Base-by-base conservation (phyloP, 1,140 invertebrate genomes). In the Eurosta solidaginis region DNA sequence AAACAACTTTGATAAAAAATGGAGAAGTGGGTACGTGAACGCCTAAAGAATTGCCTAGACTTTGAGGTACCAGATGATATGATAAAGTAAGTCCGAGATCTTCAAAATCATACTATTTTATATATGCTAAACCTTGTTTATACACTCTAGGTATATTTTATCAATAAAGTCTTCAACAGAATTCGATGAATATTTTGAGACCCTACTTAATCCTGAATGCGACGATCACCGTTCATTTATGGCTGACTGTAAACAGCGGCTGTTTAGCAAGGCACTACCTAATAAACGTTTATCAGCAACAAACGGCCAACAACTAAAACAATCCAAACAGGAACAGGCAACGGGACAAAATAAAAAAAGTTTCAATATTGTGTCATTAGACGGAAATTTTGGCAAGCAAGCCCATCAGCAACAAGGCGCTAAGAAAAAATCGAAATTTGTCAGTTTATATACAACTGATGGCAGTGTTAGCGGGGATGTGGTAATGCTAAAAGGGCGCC, bases 361-460 rank as follows among this genome's bases (percentile, higher is more conserved):
- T 45, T 36, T 49, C n/a, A 29, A 42, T n/a, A 10, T 44, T 0
- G 20, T 44, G 1, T 3, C 36, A 80, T 79, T 22, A 14, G 50
- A 27, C 79, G 80, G 52, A 6, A 59, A 52, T 40, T 50, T 78
- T 7, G 78, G 59, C 2, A 80, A 78, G 45, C 77, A 45, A 79
- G 33, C 33, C 14, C 52, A 33, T 33, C 25, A 73, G 33, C 78
- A 25, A 40, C 75, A 47, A 42, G 42, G 74, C 17, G 85, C 84
- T 9, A 95, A 93, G 82, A 95, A 94, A 82, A 94, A 94, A 81
- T 89, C 90, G 1, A 95, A 95, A 86, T 95, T 91, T 90, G 91
- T 94, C 0, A 94, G 92, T 83, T 85, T 96, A 49, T 95, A 93
- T 87, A 91, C 92, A 17, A 90, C 92, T 80, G 93, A 95, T 84